phyloP scores from a whole-genome alignment of 2,113 vertebrate species.

The Orycteropus afer region DNA sequence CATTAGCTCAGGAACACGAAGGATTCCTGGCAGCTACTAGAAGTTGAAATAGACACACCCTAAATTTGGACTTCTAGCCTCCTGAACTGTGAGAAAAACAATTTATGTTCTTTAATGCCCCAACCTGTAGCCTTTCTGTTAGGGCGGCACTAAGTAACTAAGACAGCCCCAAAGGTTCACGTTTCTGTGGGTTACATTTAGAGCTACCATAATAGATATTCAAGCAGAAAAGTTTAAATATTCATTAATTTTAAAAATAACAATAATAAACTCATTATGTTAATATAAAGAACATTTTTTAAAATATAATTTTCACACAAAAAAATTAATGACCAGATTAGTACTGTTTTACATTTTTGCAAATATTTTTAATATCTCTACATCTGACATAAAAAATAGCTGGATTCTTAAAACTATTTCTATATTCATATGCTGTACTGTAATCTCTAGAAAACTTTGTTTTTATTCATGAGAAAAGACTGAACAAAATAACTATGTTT shows the following conservation, averaged over 20 bases:
- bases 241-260: not conserved
- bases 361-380: too few species aligned
- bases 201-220: not conserved
- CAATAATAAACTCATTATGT: not conserved
- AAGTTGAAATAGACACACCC: too few species aligned
- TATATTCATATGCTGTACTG: not conserved
- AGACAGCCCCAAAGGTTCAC: not conserved
- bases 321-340: not conserved
- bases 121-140: not conserved
- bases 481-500: not conserved
- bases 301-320: not conserved
- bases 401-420: slow-evolving; percentile 15
- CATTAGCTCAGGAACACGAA: not conserved
- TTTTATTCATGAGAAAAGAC: not conserved
- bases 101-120: not conserved
- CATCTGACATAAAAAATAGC: not conserved
- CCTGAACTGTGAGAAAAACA: not conserved
- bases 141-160: not conserved
- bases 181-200: not conserved
- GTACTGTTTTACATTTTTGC: too few species aligned
- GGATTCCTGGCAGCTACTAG: not conserved
- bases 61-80: not conserved
- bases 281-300: not conserved
- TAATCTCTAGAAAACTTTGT: slow-evolving; percentile 23
- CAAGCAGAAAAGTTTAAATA: not conserved